Conservation (phyloP, 2,797 vertebrate species). For the Eulemur rubriventer region DNA sequence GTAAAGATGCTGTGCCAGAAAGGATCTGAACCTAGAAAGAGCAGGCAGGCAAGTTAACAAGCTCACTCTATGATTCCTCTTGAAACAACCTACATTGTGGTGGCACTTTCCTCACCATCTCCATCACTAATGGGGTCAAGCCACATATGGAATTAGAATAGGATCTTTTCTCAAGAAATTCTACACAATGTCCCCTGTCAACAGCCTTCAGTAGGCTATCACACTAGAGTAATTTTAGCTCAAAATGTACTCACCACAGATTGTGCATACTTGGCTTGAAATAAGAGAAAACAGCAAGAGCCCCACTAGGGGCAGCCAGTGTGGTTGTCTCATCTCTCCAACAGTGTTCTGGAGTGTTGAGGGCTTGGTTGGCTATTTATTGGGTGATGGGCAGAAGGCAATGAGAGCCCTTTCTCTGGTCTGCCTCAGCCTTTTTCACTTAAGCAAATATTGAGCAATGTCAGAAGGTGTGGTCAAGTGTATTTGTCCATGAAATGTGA, state of each 20-base stretch:
- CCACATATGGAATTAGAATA: background rate
- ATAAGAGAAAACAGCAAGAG: slow-evolving; percentile 59
- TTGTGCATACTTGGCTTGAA: slow-evolving; percentile 42
- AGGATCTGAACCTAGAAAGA: background rate
- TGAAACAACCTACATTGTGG: background rate
- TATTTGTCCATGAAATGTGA: background rate
- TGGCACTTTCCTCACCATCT: background rate
- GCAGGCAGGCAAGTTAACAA: background rate
- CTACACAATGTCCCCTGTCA: background rate
- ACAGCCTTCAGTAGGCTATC: background rate
- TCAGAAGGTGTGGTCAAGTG: background rate
- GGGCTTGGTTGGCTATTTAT: background rate
- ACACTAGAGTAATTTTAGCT: background rate
- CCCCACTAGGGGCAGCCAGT: background rate
- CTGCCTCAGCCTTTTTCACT: slow-evolving; percentile 10
- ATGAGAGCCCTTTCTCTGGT: background rate
- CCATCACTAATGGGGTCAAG: background rate
- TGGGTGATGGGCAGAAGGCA: background rate
- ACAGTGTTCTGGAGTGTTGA: background rate
- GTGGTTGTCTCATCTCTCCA: slow-evolving; percentile 5
- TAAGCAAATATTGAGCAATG: slow-evolving; percentile 51
- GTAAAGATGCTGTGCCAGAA: background rate
- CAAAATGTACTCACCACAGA: slow-evolving; percentile 68
- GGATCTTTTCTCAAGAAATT: background rate
- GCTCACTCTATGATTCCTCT: background rate